Evolutionary conservation across 2,888 invertebrate genomes (phyloP).

Genomic region (Trachelus stipa): DNA sequence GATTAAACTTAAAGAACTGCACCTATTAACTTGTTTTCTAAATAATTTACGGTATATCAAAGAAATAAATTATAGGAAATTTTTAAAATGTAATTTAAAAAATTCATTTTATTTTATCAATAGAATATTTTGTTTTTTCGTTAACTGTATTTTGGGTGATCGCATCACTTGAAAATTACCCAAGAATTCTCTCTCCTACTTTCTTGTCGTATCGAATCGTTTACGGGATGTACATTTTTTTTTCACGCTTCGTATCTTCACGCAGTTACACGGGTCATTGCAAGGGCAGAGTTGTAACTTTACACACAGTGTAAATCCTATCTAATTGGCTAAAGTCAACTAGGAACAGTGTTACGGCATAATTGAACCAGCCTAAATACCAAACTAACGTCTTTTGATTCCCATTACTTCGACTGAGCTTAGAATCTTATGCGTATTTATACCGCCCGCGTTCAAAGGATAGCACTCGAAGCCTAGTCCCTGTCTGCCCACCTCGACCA

Average conservation of each 20-base stretch:
- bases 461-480: not conserved
- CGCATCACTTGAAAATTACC: not conserved
- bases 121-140: not conserved
- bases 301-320: not conserved
- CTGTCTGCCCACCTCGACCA: constrained; percentile 18
- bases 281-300: not conserved
- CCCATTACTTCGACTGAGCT: not conserved
- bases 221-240: not conserved
- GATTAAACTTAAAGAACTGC: not conserved
- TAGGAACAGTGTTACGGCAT: not conserved
- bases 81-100: not conserved
- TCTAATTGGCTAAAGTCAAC: not conserved
- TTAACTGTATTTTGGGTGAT: not conserved
- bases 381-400: not conserved
- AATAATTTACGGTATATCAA: not conserved
- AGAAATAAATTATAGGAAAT: too few relatives aligned
- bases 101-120: not conserved
- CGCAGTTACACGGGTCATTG: not conserved
- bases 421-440: constrained; percentile 7
- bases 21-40: not conserved
- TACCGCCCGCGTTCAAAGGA: not conserved
- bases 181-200: not conserved
- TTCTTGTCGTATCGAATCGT: too few relatives aligned
- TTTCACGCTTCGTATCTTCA: not conserved
- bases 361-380: not conserved